phyloP scores from a whole-genome alignment of 1,140 invertebrate species.

The Ptiloglossa arizonensis region DNA sequence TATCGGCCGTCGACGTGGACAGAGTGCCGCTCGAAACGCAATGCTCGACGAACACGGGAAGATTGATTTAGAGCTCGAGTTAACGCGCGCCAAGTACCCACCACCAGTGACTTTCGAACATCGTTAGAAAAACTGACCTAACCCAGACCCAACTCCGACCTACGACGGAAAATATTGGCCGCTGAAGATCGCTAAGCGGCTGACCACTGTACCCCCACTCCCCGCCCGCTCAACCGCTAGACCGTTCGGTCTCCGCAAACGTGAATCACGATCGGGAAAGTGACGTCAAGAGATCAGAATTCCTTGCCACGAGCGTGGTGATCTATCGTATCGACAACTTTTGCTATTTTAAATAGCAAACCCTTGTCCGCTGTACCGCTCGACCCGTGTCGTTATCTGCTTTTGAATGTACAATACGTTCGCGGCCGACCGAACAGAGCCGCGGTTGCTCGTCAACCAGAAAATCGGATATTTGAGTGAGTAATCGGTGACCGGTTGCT shows the following conservation, averaged over 20 bases:
- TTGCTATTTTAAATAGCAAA: no score
- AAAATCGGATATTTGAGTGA: conserved; percentile 35
- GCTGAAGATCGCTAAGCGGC: no score
- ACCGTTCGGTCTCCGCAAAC: no score
- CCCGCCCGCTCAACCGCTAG: no score
- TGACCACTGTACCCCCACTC: no score
- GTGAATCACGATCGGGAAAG: no score
- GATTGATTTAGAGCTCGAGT: conserved; percentile 26
- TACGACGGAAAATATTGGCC: no score
- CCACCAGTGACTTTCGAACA: background rate
- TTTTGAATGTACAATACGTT: background rate
- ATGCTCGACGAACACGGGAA: background rate
- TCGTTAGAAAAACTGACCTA: background rate
- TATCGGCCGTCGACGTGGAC: conserved; percentile 23
- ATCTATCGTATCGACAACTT: no score
- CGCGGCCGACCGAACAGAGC: background rate
- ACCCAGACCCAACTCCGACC: no score
- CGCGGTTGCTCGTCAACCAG: background rate
- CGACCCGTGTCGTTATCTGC: background rate
- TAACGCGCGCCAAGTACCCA: background rate
- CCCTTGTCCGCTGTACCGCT: background rate
- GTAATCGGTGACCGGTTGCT: conserved; percentile 46
- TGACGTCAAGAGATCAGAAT: no score
- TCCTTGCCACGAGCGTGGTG: no score
- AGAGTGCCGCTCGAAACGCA: conserved; percentile 7